Evolutionary conservation across 2,888 invertebrate genomes (phyloP).

Genomic region (Abrostola triplasia): DNA sequence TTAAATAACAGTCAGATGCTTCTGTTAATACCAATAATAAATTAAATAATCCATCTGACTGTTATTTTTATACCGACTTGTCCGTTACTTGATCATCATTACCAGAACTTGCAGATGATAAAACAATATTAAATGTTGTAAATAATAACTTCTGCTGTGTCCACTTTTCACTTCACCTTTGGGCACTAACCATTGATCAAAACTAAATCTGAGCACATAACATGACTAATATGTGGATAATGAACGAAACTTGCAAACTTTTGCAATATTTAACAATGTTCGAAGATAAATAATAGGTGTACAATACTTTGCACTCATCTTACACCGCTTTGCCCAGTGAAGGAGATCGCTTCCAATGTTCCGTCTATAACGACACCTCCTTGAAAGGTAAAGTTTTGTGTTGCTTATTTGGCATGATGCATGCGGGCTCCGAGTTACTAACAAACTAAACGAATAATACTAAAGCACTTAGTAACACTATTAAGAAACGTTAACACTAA

Average conservation of each 20-base stretch:
- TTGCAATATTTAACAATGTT: conserved; percentile 60
- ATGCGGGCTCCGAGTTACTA: conserved; percentile 62
- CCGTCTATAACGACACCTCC: conserved; percentile 76
- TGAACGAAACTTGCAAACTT: conserved; percentile 44
- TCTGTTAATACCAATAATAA: not conserved
- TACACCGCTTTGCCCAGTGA: conserved; percentile 85
- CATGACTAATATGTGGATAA: conserved; percentile 73
- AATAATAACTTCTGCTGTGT: conserved; percentile 48
- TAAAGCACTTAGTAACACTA: conserved; percentile 53
- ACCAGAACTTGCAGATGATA: conserved; percentile 45
- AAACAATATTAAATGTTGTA: conserved; percentile 41
- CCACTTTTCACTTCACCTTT: conserved; percentile 52
- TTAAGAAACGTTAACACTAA: conserved; percentile 49
- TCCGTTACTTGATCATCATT: conserved; percentile 10
- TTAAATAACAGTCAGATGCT: not conserved
- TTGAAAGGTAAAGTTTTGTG: conserved; percentile 85
- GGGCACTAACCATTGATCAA: conserved; percentile 57
- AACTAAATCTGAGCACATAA: conserved; percentile 61
- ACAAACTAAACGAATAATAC: conserved; percentile 57
- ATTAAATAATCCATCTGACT: not conserved
- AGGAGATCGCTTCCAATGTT: conserved; percentile 82
- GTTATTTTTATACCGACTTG: not conserved
- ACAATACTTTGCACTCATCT: conserved; percentile 76
- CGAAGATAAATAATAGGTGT: conserved; percentile 59
- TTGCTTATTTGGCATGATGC: conserved; percentile 86